Evolutionary conservation across 2,888 invertebrate genomes (phyloP).

Genomic region (Quadroppia sp.): DNA sequence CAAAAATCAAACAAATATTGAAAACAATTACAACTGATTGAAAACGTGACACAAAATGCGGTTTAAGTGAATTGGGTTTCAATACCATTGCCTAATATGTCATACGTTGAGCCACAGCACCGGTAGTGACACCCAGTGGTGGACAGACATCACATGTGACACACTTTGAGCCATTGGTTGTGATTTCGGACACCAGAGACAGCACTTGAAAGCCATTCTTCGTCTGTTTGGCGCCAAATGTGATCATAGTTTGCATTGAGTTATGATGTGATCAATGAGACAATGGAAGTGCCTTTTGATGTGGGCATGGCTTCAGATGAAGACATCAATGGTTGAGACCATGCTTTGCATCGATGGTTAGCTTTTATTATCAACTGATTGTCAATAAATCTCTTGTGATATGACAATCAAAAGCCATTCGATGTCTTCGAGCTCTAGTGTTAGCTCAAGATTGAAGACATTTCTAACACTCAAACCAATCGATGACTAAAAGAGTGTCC

Average conservation of each 20-base stretch:
- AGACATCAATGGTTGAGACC: not conserved
- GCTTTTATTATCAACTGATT: conserved; percentile 6
- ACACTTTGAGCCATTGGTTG: not conserved
- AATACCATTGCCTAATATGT: conserved; percentile 12
- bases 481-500: not conserved
- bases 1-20: not conserved
- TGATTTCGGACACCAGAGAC: not conserved
- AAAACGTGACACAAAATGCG: conserved; percentile 15
- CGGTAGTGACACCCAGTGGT: not conserved
- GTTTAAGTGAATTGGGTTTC: not conserved
- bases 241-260: no score
- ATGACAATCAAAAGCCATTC: conserved; percentile 18
- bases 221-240: not conserved
- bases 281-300: conserved; percentile 10
- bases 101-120: not conserved
- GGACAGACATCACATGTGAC: no score
- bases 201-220: not conserved
- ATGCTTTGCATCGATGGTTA: no score
- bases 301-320: not conserved
- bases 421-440: not conserved
- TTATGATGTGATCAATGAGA: no score
- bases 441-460: not conserved
- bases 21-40: not conserved
- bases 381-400: not conserved
- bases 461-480: not conserved